Conservation (phyloP, 2,797 vertebrate species). For the Anas capensis region DNA sequence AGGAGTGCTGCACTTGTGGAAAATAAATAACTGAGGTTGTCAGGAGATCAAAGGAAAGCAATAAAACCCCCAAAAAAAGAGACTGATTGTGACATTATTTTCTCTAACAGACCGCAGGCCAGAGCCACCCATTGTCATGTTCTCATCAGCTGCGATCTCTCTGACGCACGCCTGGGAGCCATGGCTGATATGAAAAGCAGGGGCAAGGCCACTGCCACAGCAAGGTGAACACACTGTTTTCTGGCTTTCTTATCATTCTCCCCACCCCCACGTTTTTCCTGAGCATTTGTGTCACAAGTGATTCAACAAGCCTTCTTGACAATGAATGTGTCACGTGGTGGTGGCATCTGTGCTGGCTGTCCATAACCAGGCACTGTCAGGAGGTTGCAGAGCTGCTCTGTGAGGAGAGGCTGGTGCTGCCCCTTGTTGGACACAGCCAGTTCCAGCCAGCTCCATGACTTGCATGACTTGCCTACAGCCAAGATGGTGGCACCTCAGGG, state of each 20-base stretch:
- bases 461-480: background rate
- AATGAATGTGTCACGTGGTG: background rate
- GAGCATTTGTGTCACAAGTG: background rate
- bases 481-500: background rate
- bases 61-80: background rate
- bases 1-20: background rate
- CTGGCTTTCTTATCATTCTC: background rate
- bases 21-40: background rate
- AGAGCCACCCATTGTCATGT: background rate
- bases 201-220: background rate
- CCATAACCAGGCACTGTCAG: background rate
- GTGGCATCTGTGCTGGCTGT: background rate
- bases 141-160: background rate
- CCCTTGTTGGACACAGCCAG: background rate
- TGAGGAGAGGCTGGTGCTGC: no score
- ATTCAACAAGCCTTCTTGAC: background rate
- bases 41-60: conserved; percentile 7
- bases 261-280: rapidly evolving
- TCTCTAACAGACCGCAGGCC: background rate
- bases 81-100: background rate
- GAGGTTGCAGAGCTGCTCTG: background rate
- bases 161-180: background rate
- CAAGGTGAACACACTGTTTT: rapidly evolving
- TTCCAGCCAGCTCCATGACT: background rate
- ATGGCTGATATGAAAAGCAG: rapidly evolving